Base-by-base conservation (phyloP, 2,113 vertebrate species). In the Burhinus bistriatus region DNA sequence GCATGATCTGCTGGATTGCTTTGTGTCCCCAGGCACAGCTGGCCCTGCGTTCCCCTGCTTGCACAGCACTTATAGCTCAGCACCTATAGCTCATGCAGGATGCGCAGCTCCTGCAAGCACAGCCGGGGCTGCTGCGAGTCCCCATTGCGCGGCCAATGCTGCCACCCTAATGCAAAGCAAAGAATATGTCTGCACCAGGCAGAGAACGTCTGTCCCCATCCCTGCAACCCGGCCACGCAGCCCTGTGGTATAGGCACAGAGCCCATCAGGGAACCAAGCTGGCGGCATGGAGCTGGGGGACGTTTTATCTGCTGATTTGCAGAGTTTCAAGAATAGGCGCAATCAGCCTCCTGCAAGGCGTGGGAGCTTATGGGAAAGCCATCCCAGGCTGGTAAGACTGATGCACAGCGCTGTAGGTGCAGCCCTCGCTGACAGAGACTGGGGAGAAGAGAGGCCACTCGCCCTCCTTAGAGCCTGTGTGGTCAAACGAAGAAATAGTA, bases 121-220 rank as follows among this genome's bases (percentile, higher is more conserved):
- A 30, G 42, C 66, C 15, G 0, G 59, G 22, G 30, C 52, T 25
- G 69, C 76, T 20, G 40, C 57, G 22, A 14, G 34, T 49, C 18
- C 40, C 69, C 78, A 36, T 55, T 42, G 57, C 15, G 0, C 4
- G n/a, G 96, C 78, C 92, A 72, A 93, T 95, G 90, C 96, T 95
- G 95, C 96, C 96, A 83, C 96, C 96, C 92, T 26, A 94, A 90
- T 62, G 94, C 92, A 21, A 36, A 68, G 70, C 22, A 5, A 19
- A 64, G 92, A 90, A 90, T 26, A 16, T 4, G 4, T 11, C 61
- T 11, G 47, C 73, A 3, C 5, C 55, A 1, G 26, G 45, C 44
- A 2, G 16, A 64, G 12, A 59, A 34, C 61, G 15, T 9, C 66
- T 6, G 3, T 9, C 76, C 38, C 30, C 0, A 0, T 11, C 19